Evolutionary conservation across 2,888 invertebrate species (phyloP), one percentile per base, ranked within the genome.

Genomic region (Acanthosepion pharaonis): DNA sequence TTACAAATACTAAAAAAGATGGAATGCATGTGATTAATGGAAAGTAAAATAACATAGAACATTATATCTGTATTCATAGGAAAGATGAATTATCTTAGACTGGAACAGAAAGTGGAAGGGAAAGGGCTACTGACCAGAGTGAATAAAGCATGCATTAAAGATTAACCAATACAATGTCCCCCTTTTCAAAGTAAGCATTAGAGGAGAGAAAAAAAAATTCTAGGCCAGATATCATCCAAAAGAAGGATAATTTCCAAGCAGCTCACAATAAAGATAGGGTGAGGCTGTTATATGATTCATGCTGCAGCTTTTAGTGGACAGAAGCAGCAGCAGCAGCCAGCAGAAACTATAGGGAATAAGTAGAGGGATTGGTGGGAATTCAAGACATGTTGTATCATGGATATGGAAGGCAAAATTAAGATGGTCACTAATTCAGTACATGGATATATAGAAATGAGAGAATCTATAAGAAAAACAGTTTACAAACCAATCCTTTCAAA

Each of bases 1-100:
- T 78, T 78, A 78, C 78, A 78, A 78, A 78, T 78, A 78, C 78
- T 78, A 78, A 78, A 78, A 78, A 78, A n/a, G n/a, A 78, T n/a
- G 78, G 11, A n/a, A 78, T 78, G 78, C 78, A n/a, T 78, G 78
- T 78, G 78, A 28, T 78, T 28, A 9, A n/a, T 28, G 28, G 78
- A 78, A n/a, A 5, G 28, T 78, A 78, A 78, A 28, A 78, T 78
- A n/a, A 11, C n/a, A 78, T 78, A 9, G 8, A 20, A 59, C 55
- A 59, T 23, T 5, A 59, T 20, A 25, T 59, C 59, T 59, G 2
- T 59, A 23, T 59, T 59, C 23, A 23, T 23, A 0, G 23, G 59
- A 3, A 23, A 23, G 55, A 18, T 51, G 15, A 51, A 11, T 51
- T 15, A 55, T 55, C 18, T 55, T 59, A 59, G 59, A 20, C 0